phyloP scores from a whole-genome alignment of 1,140 invertebrate genomes.

The Drosophila ficusphila region DNA sequence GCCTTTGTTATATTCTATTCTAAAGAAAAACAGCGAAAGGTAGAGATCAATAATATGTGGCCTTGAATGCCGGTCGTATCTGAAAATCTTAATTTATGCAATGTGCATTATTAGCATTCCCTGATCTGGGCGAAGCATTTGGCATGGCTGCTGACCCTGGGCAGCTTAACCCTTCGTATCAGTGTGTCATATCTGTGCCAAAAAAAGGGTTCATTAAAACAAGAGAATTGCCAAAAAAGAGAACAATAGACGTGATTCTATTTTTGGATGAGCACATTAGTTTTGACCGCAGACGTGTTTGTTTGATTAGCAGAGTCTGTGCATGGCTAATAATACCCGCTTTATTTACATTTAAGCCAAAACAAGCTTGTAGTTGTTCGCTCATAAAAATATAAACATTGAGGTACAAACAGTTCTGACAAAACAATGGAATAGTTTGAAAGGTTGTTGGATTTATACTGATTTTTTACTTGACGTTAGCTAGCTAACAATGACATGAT shows the following conservation, averaged over 20 bases:
- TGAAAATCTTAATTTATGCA: conserved; percentile 44
- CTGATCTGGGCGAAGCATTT: conserved; percentile 23
- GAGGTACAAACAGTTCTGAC: neutral
- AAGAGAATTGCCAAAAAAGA: neutral
- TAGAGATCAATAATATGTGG: conserved; percentile 43
- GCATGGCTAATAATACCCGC: neutral
- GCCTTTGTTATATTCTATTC: conserved; percentile 15
- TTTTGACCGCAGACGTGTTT: neutral
- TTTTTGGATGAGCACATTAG: neutral
- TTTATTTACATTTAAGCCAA: neutral
- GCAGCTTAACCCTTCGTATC: conserved; percentile 12
- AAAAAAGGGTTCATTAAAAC: neutral
- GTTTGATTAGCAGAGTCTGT: neutral
- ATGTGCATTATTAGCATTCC: conserved; percentile 18
- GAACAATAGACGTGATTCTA: neutral
- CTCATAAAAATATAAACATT: neutral
- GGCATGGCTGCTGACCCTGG: conserved; percentile 8
- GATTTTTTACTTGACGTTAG: too few relatives aligned
- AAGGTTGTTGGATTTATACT: too few relatives aligned
- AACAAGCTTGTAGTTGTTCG: neutral
- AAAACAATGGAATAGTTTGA: too few relatives aligned
- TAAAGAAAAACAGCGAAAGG: conserved; percentile 3
- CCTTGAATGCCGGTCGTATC: conserved; percentile 29
- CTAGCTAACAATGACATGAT: too few relatives aligned
- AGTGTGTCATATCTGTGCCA: neutral